phyloP scores from a whole-genome alignment of 1,140 invertebrate genomes.

The Dryas iulia region DNA sequence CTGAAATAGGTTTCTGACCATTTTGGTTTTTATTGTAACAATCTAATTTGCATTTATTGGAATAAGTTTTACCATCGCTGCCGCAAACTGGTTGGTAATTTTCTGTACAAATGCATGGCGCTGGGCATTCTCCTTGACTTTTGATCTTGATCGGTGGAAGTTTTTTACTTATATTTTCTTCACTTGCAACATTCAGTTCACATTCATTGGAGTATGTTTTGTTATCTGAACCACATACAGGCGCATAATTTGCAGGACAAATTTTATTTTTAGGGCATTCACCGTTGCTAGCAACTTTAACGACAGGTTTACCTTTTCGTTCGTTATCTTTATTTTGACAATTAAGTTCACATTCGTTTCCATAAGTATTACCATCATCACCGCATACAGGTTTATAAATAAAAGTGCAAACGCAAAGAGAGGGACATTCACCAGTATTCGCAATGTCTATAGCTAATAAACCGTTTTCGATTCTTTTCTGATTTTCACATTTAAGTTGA shows the following conservation, averaged over 20 bases:
- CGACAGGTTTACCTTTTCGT: background rate
- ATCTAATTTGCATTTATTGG: too few species aligned
- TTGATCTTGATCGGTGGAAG: background rate
- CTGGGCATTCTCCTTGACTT: conserved; percentile 28
- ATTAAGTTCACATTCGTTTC: conserved; percentile 50
- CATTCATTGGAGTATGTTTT: conserved; percentile 38
- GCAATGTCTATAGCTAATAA: conserved; percentile 4
- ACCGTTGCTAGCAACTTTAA: conserved; percentile 23
- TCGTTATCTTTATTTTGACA: conserved; percentile 41
- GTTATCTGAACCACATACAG: conserved; percentile 36
- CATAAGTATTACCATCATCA: conserved; percentile 50
- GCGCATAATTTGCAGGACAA: conserved; percentile 19
- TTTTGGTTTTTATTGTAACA: too few species aligned
- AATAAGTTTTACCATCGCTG: conserved; percentile 16
- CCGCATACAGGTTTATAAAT: conserved; percentile 50
- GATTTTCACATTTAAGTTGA: conserved; percentile 46
- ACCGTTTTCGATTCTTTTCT: conserved; percentile 17
- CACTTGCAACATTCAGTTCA: conserved; percentile 3
- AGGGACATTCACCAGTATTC: conserved; percentile 22
- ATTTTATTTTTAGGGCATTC: conserved; percentile 15
- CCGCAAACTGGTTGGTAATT: conserved; percentile 27
- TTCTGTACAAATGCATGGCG: conserved; percentile 16
- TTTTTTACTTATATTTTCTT: background rate
- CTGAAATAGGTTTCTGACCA: too few species aligned
- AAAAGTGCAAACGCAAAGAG: background rate